Conservation (phyloP, 1,140 invertebrate species). For the Sycophila sp. region DNA sequence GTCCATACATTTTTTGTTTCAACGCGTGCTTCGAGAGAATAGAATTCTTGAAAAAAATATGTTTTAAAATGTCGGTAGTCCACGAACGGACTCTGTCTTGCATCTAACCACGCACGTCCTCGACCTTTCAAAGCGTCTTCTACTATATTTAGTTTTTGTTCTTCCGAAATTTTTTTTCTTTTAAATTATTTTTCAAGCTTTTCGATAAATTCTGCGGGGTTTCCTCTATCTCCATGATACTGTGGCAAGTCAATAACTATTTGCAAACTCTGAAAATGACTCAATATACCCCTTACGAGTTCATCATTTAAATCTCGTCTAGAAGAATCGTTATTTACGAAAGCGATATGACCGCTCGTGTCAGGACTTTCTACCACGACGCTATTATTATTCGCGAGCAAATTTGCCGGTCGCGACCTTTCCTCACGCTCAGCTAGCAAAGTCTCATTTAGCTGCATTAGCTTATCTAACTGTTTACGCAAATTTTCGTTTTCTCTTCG, state of each 20-base stretch:
- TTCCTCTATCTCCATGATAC: neutral
- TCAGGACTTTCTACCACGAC: neutral
- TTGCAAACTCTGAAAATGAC: neutral
- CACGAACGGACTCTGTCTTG: neutral
- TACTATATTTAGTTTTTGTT: neutral
- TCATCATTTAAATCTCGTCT: neutral
- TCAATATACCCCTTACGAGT: neutral
- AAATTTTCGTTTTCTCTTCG: too few relatives aligned
- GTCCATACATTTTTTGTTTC: neutral
- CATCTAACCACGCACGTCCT: neutral
- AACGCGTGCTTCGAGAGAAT: neutral
- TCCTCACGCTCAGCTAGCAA: too few relatives aligned
- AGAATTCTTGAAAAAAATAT: neutral
- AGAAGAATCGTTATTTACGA: neutral
- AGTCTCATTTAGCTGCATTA: too few relatives aligned
- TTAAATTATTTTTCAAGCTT: neutral
- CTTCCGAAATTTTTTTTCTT: neutral
- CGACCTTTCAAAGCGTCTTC: neutral
- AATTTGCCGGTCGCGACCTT: too few relatives aligned
- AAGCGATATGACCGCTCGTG: too few relatives aligned
- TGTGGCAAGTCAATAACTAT: neutral
- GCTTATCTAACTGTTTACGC: too few relatives aligned
- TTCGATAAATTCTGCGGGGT: neutral
- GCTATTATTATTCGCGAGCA: neutral
- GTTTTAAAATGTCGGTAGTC: neutral